These are phyloP conservation scores for Conger conger DNA, from an alignment of 2,113 vertebrate genomes.

Conservation along the genomic window DNA sequence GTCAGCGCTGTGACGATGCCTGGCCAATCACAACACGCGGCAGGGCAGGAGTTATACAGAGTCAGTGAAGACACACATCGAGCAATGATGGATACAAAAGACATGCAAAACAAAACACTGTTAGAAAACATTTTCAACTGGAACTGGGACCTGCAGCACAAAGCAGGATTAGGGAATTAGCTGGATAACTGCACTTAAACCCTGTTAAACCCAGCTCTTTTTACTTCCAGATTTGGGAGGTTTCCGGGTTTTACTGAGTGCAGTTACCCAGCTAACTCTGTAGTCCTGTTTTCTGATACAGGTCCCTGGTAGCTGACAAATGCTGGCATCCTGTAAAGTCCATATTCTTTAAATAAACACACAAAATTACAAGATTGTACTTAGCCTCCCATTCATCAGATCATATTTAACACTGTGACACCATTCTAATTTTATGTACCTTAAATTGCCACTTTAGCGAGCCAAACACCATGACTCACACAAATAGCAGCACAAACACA, in stretches of 20 bases:
- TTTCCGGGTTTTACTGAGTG: no score
- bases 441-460: neutral
- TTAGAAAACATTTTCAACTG: neutral
- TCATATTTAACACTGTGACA: neutral
- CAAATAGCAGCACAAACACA: neutral
- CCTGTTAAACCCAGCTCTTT: no score
- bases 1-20: constrained; percentile 89
- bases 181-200: no score
- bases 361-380: neutral
- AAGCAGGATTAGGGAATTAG: no score
- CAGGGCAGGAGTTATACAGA: constrained; percentile 7
- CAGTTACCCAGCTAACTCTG: no score
- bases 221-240: no score
- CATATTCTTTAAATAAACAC: neutral
- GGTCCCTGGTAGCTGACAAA: neutral
- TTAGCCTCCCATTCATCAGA: neutral
- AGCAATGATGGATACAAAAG: neutral
- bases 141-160: no score
- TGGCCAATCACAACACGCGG: constrained; percentile 47
- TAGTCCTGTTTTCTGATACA: no score
- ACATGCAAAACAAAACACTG: neutral
- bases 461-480: neutral
- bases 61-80: neutral
- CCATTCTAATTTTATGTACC: neutral
- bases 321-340: neutral